A percentile compares a stretch with the other conserved stretches of the same genome.
Evolutionary conservation across 2,113 vertebrate genomes (phyloP).

Genomic region (Nesogale talazaci): DNA sequence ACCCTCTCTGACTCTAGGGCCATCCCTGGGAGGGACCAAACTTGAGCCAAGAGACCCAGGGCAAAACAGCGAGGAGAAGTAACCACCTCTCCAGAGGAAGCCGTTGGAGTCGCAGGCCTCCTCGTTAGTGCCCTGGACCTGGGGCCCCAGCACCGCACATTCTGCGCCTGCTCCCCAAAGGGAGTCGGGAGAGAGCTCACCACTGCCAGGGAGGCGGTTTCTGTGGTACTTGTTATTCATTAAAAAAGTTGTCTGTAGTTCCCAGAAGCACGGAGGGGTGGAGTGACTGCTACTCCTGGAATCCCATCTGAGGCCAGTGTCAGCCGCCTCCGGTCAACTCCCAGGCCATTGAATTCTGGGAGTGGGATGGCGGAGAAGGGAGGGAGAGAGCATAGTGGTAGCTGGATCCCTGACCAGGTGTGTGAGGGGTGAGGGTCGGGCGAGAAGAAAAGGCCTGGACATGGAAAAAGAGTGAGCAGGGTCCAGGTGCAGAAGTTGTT

Average conservation of each 20-base stretch:
- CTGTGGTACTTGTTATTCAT: constrained; percentile 77
- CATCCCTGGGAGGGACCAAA: neutral
- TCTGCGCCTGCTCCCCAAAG: constrained; percentile 63
- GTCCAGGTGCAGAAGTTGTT: neutral
- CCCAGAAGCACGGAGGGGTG: constrained; percentile 60
- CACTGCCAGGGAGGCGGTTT: constrained; percentile 59
- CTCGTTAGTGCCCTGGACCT: constrained; percentile 29
- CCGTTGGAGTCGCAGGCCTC: constrained; percentile 48
- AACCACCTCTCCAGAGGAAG: constrained; percentile 27
- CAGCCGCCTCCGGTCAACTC: constrained; percentile 13
- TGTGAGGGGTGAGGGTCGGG: neutral
- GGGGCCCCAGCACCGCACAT: constrained; percentile 53
- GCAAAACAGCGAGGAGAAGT: constrained; percentile 34
- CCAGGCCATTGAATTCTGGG: neutral
- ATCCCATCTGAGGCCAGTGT: constrained; percentile 64
- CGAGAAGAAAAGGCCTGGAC: constrained; percentile 4
- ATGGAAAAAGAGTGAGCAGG: neutral
- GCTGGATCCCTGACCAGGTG: neutral
- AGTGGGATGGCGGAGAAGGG: too few species aligned
- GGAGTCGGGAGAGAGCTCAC: constrained; percentile 68
- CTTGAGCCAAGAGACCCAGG: constrained; percentile 43
- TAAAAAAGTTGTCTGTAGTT: constrained; percentile 80
- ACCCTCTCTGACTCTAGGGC: neutral
- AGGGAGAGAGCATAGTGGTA: too few species aligned
- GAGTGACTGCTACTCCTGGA: constrained; percentile 67